These are phyloP conservation scores for Ctenochaetus hawaiiensis DNA, from an alignment of 2,797 vertebrate genomes.

Conservation along the genomic window DNA sequence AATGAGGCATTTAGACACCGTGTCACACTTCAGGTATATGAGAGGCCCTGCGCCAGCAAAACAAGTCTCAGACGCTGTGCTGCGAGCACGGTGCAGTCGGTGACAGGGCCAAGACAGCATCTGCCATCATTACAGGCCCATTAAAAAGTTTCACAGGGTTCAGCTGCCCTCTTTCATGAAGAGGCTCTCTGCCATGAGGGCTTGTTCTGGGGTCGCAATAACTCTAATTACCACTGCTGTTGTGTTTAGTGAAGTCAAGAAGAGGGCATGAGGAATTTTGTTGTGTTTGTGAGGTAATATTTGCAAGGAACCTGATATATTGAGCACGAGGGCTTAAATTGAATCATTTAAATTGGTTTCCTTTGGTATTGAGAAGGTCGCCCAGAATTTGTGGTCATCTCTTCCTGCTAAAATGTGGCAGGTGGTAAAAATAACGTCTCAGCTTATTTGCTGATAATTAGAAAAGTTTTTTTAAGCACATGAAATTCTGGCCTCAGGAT, in stretches of 20 bases:
- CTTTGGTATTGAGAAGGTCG: conserved; percentile 8
- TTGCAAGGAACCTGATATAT: conserved; percentile 7
- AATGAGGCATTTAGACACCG: conserved; percentile 74
- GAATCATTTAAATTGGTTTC: conserved; percentile 1
- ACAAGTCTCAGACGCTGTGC: conserved; percentile 45
- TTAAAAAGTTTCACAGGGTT: conserved; percentile 70
- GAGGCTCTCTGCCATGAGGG: conserved; percentile 36
- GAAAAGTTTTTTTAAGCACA: background rate
- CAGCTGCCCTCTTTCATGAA: conserved; percentile 38
- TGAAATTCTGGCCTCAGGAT: conserved; percentile 1
- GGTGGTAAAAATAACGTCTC: background rate
- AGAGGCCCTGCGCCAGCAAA: conserved; percentile 45
- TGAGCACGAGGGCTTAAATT: background rate
- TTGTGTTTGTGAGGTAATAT: conserved; percentile 33
- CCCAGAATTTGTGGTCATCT: background rate
- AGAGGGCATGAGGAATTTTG: background rate
- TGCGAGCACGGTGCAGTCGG: conserved; percentile 42
- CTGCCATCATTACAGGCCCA: conserved; percentile 74
- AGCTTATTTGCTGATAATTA: conserved; percentile 10
- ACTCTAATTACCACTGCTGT: conserved; percentile 63
- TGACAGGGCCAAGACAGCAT: conserved; percentile 65
- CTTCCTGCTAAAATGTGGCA: conserved; percentile 16
- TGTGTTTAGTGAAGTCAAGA: conserved; percentile 33
- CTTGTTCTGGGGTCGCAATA: conserved; percentile 43
- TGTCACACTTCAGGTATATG: conserved; percentile 66